Evolutionary conservation across 64 coral and sea anemone species (phyloP).

Genomic region (Pocillopora verrucosa): DNA sequence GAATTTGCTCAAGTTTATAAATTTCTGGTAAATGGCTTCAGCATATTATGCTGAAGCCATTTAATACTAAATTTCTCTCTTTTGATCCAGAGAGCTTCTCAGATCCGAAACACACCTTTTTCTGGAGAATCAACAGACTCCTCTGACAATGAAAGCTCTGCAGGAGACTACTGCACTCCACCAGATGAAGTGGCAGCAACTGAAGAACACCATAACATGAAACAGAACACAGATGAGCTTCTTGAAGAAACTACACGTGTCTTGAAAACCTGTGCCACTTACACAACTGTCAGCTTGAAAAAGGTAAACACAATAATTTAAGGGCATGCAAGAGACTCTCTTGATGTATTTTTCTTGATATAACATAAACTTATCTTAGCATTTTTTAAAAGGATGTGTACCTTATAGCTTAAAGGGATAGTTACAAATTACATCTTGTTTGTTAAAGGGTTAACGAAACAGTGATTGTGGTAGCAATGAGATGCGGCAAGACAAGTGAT

Average conservation of each 20-base stretch:
- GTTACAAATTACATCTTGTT: too few relatives aligned
- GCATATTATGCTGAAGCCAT: neutral
- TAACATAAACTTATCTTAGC: too few relatives aligned
- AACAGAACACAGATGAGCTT: slow-evolving; percentile 29
- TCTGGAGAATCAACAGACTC: slow-evolving; percentile 96
- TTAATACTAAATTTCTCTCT: neutral
- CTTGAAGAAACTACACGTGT: slow-evolving; percentile 71
- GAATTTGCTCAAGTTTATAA: too few relatives aligned
- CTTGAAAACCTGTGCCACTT: slow-evolving; percentile 92
- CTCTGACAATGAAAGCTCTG: slow-evolving; percentile 74
- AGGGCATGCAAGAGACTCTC: neutral
- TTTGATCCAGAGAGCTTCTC: slow-evolving; percentile 73
- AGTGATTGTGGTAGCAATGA: too few relatives aligned
- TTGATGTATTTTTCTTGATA: too few relatives aligned
- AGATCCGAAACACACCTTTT: slow-evolving; percentile 84
- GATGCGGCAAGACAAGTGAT: too few relatives aligned
- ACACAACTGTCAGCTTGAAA: slow-evolving; percentile 96
- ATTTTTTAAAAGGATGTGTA: too few relatives aligned
- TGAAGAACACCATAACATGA: slow-evolving; percentile 18
- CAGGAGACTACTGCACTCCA: slow-evolving; percentile 61
- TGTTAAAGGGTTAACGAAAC: too few relatives aligned
- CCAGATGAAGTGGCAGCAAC: slow-evolving; percentile 39
- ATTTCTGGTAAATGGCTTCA: too few relatives aligned
- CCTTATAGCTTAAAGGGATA: too few relatives aligned
- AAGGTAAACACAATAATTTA: slow-evolving; percentile 61